A percentile compares a stretch with the other conserved stretches of the same genome.
Evolutionary conservation across 2,888 invertebrate species (phyloP).

Genomic region (Noctua janthe): DNA sequence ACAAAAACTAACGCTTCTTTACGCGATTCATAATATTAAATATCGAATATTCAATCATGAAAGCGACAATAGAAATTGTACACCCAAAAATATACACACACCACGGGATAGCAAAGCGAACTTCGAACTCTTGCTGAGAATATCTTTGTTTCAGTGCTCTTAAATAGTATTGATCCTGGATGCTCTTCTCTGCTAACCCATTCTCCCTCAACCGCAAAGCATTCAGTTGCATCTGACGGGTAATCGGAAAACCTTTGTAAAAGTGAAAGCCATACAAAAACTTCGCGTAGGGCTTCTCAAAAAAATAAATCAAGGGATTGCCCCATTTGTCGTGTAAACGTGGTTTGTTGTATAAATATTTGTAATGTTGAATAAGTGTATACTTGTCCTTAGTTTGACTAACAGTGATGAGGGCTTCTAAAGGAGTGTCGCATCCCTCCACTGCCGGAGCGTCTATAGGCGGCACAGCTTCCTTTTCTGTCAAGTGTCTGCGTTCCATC

Average conservation of each 20-base stretch:
- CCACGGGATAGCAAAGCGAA: conserved; percentile 61
- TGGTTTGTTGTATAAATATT: conserved; percentile 43
- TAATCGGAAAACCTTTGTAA: conserved; percentile 61
- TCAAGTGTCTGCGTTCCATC: conserved; percentile 24
- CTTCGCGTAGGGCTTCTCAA: conserved; percentile 47
- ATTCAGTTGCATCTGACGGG: conserved; percentile 28
- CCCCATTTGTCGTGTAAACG: conserved; percentile 58
- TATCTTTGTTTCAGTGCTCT: conserved; percentile 43
- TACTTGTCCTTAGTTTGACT: conserved; percentile 37
- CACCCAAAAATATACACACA: conserved; percentile 52
- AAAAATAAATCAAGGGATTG: conserved; percentile 37
- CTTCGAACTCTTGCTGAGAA: conserved; percentile 42
- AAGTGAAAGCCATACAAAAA: conserved; percentile 41
- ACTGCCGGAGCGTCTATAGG: not conserved
- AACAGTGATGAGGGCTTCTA: conserved; percentile 35
- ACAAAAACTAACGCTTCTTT: not conserved
- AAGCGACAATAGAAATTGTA: conserved; percentile 37
- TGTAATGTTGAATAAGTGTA: conserved; percentile 43
- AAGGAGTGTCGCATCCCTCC: conserved; percentile 56
- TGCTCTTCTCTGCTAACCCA: conserved; percentile 54
- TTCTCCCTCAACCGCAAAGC: conserved; percentile 51
- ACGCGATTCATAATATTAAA: not conserved
- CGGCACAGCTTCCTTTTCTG: not conserved
- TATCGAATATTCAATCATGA: conserved; percentile 47
- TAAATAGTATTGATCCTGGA: conserved; percentile 42